Percentiles rank a stretch among this genome's conserved stretches.
Evolutionary conservation across 2,113 vertebrate genomes (phyloP).

Genomic region (Vireo altiloquus): DNA sequence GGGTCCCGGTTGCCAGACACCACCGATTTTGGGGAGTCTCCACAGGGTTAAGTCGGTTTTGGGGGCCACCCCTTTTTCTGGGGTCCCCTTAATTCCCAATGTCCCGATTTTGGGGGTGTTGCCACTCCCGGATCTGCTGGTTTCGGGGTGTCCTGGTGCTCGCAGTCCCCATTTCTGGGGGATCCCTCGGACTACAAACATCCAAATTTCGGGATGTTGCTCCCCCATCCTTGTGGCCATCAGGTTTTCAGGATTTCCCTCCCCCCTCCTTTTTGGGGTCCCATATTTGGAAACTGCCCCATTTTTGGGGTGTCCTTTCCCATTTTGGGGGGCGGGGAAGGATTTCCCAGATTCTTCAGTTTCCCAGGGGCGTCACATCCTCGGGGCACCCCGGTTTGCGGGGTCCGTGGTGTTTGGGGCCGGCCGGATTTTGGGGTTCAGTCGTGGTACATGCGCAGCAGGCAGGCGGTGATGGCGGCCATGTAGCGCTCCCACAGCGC

Average conservation of each 20-base stretch:
- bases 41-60: too few species aligned
- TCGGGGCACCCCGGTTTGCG: fast-evolving
- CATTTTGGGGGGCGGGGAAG: background rate
- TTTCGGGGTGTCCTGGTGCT: background rate
- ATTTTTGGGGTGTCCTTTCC: too few species aligned
- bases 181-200: too few species aligned
- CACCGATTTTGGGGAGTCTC: too few species aligned
- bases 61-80: too few species aligned
- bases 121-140: fast-evolving
- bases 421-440: background rate
- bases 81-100: too few species aligned
- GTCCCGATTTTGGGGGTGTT: too few species aligned
- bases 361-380: background rate
- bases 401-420: background rate
- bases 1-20: background rate
- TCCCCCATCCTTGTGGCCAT: background rate
- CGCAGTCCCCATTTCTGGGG: too few species aligned
- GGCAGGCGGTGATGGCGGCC: background rate
- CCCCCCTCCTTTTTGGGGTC: too few species aligned
- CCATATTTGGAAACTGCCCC: too few species aligned
- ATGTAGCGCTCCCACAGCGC: background rate
- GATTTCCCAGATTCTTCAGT: fast-evolving
- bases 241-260: fast-evolving
- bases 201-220: too few species aligned
- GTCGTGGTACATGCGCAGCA: background rate